phyloP scores from a whole-genome alignment of 2,797 vertebrate species.

The Hydrophis major region DNA sequence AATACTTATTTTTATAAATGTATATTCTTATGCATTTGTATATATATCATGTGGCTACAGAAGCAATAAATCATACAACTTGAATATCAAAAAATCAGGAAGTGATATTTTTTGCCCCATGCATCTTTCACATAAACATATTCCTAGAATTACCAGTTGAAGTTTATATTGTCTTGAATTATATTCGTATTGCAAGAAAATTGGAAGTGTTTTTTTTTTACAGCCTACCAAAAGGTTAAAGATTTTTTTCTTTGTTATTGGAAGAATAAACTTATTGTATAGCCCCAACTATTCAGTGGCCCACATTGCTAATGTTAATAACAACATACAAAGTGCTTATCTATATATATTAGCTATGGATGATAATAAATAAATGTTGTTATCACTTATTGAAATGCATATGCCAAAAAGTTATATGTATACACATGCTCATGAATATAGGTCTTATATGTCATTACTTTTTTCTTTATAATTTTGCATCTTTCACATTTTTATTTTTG shows the following conservation, averaged over 20 bases:
- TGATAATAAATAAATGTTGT: no score
- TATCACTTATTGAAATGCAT: no score
- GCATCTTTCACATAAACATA: not conserved
- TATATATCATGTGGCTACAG: not conserved
- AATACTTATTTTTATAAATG: not conserved
- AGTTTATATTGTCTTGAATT: not conserved
- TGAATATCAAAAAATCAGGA: not conserved
- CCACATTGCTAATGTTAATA: not conserved
- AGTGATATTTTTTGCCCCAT: not conserved
- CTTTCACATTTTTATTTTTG: not conserved
- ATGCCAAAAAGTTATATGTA: no score
- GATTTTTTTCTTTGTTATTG: not conserved
- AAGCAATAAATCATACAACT: not conserved
- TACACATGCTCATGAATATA: not conserved
- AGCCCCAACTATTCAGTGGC: not conserved
- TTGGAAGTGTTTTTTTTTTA: not conserved
- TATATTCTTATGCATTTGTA: not conserved
- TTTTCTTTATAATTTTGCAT: not conserved
- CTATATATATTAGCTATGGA: not conserved
- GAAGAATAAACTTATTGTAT: no score
- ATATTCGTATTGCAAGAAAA: not conserved
- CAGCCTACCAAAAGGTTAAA: not conserved
- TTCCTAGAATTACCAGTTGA: not conserved
- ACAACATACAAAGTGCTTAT: not conserved
- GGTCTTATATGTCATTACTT: not conserved